A percentile compares a stretch with the other conserved stretches of the same genome.
Conservation (phyloP, 30 jellyfish, hydroid and myxozoan species). For the Nemopilema nomurai region DNA sequence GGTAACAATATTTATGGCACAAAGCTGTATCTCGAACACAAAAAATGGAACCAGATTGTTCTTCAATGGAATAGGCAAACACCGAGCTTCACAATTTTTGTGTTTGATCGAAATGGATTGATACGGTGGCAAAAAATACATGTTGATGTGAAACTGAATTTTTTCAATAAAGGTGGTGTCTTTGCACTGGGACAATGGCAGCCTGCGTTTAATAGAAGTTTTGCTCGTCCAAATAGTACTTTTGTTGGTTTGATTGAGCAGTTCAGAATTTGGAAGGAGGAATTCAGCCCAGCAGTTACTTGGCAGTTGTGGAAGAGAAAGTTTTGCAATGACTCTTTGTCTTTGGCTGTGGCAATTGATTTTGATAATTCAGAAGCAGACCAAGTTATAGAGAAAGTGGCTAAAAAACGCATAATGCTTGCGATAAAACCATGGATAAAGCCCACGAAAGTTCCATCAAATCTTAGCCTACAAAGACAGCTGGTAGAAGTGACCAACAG, state of each 20-base stretch:
- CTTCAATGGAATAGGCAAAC: conserved; percentile 29
- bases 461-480: conserved; percentile 36
- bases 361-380: conserved; percentile 36
- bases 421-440: conserved; percentile 53
- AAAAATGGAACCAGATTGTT: conserved; percentile 54
- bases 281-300: conserved; percentile 58
- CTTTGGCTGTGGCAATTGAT: conserved; percentile 16
- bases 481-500: background rate
- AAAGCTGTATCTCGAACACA: conserved; percentile 17
- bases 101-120: conserved; percentile 44
- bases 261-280: conserved; percentile 44
- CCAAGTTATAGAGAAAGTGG: conserved; percentile 24
- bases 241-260: conserved; percentile 50
- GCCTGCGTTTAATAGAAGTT: conserved; percentile 50
- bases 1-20: conserved; percentile 18
- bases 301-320: conserved; percentile 72
- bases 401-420: background rate
- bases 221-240: conserved; percentile 24
- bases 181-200: conserved; percentile 67
- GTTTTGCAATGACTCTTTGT: conserved; percentile 23
- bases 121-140: conserved; percentile 22
- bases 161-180: conserved; percentile 48
- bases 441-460: conserved; percentile 30
- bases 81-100: conserved; percentile 17
- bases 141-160: background rate